phyloP scores from a whole-genome alignment of 2,113 vertebrate species.

The Macquaria ambigua region DNA sequence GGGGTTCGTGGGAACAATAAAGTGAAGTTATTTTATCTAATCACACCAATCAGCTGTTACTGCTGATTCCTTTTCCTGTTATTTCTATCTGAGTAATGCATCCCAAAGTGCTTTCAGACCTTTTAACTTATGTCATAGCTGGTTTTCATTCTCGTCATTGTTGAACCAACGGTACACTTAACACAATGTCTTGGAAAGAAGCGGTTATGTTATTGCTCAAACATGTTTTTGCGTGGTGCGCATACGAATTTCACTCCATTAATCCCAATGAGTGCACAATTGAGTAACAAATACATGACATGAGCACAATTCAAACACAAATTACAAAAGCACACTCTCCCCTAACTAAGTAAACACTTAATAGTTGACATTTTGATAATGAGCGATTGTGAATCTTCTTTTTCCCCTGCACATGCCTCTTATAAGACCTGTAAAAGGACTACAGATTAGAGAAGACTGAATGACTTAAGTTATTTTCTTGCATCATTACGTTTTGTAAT shows the following conservation, averaged over 20 bases:
- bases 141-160: not conserved
- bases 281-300: not conserved
- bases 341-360: constrained; percentile 2
- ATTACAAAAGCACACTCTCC: not conserved
- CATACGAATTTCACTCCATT: not conserved
- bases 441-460: constrained; percentile 32
- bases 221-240: not conserved
- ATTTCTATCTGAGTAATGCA: not conserved
- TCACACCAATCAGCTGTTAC: not conserved
- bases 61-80: not conserved
- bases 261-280: not conserved
- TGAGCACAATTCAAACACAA: not conserved
- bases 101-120: not conserved
- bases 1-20: not conserved
- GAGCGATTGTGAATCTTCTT: constrained; percentile 7
- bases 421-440: not conserved
- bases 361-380: constrained; percentile 50
- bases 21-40: not conserved
- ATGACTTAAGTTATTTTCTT: constrained; percentile 53
- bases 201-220: not conserved
- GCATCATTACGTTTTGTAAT: constrained; percentile 56
- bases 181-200: not conserved
- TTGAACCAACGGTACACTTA: not conserved
- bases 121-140: not conserved
- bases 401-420: not conserved